Percentiles rank a stretch among this genome's conserved stretches.
Conservation (phyloP, 1,140 invertebrate genomes). For the Papilio glaucus region DNA sequence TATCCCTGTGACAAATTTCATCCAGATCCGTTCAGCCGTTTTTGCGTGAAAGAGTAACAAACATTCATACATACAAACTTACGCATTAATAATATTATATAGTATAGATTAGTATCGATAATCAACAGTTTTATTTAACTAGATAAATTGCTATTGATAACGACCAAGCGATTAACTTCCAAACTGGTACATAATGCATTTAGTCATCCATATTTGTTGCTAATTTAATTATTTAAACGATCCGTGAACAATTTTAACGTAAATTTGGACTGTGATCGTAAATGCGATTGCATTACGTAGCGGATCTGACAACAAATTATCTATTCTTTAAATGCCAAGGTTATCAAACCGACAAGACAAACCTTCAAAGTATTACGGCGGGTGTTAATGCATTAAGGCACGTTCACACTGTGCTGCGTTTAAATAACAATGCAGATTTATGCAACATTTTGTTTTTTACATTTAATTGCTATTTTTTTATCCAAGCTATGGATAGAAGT, state of each 20-base stretch:
- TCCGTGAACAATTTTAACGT: not conserved
- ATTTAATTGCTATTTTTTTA: conserved; percentile 5
- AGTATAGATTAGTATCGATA: no score
- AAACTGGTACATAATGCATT: not conserved
- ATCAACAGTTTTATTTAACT: not conserved
- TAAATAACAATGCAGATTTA: not conserved
- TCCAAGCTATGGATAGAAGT: not conserved
- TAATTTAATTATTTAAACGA: not conserved
- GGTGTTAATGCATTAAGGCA: not conserved
- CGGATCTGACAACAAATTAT: conserved; percentile 6
- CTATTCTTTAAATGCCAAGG: conserved; percentile 25
- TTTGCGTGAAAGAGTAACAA: no score
- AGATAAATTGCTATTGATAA: not conserved
- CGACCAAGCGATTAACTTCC: not conserved
- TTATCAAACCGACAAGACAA: not conserved
- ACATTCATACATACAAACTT: no score
- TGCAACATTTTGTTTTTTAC: not conserved
- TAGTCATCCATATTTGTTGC: not conserved
- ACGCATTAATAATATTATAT: no score
- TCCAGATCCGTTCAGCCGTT: no score
- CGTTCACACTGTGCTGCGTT: conserved; percentile 8
- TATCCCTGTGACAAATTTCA: no score
- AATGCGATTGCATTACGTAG: conserved; percentile 7
- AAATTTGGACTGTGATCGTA: not conserved
- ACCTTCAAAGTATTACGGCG: not conserved